Base-by-base conservation (phyloP, 2,888 invertebrate genomes). In the Diarsia rubi region DNA sequence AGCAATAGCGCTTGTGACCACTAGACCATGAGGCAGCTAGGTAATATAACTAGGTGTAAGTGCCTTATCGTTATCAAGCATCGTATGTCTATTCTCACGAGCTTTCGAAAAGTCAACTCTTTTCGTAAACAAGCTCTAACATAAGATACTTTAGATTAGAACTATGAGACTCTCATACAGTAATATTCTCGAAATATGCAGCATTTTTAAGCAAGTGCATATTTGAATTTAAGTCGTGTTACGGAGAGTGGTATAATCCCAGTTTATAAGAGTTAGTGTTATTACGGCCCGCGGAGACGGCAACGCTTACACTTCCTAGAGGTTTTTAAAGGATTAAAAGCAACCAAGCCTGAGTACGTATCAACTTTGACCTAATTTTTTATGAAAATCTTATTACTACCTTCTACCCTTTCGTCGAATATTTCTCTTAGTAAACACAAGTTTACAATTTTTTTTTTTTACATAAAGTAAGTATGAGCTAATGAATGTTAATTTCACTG, bases 241-340 rank as follows among this genome's bases (percentile, higher is more conserved):
- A 91, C 90, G 85, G 88, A 90, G 91, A 90, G 90, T 90, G 90
- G 91, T 90, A 91, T 93, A 93, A 93, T 93, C 91, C 92, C 87
- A 91, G 92, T 93, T 93, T 90, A 89, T 90, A 91, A 92, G 93
- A 94, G 92, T 94, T 94, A 92, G 89, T 91, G 91, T 92, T 94
- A 94, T 92, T 92, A 91, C 92, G 86, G 88, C 83, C 90, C 89
- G 88, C 86, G 86, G 91, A 91, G 91, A 91, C 87, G 88, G 88
- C 88, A 79, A 83, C 88, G 90, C 89, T 89, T 87, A 89, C 90
- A 90, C 82, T 90, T 90, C 87, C 87, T 86, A 83, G 87, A 90
- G 90, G 88, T 90, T 91, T 91, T 91, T 90, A 90, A 89, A 89
- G 92, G 90, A 92, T 92, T 92, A 91, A 90, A 90, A 89, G 86